Base-by-base conservation (phyloP, 2,888 invertebrate genomes). In the Masnerella sp. region DNA sequence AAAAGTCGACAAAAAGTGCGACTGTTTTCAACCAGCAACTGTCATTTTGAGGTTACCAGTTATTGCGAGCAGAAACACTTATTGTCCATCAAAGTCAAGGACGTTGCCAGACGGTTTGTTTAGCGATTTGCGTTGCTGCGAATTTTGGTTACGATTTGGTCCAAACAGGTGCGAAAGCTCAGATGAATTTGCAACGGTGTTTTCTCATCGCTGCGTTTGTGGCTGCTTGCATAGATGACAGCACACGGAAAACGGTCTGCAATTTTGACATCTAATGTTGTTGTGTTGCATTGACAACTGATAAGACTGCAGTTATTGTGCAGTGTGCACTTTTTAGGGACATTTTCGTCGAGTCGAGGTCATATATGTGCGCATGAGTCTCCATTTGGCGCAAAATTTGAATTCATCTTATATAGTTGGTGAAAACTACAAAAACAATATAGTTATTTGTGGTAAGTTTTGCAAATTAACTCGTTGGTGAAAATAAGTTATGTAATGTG, bases 291-390 rank as follows among this genome's bases (percentile, higher is more conserved):
- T 28, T 45, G 15, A 45, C 45, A 45, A 45, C 12, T n/a, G n/a
- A n/a, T n/a, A 45, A 18, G 7, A 22, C 43, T 47, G 17, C 30
- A 17, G 5, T 14, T 25, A 28, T 28, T 25, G 11, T 20, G 42
- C 42, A 38, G n/a, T n/a, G n/a, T n/a, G n/a, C 22, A 22, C 4
- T 22, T 7, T 5, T 3, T 22, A 22, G 4, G 7, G 36, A 51
- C 36, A 36, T 51, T 51, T 51, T n/a, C 9, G 17, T 36, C 11
- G 11, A 18, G 30, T 32, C 32, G 49, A 49, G 18, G 49, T 32
- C 49, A 49, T 5, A 14, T 18, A 7, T 51, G 12, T 36, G 51
- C 51, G 51, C 51, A 51, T 51, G 51, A 34, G 22, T 22, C 7
- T 22, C 3, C 22, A 5, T 22, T 3, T 22, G 22, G 7, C 22